phyloP scores from a whole-genome alignment of 2,113 vertebrate species.

The Oxyruncus cristatus region DNA sequence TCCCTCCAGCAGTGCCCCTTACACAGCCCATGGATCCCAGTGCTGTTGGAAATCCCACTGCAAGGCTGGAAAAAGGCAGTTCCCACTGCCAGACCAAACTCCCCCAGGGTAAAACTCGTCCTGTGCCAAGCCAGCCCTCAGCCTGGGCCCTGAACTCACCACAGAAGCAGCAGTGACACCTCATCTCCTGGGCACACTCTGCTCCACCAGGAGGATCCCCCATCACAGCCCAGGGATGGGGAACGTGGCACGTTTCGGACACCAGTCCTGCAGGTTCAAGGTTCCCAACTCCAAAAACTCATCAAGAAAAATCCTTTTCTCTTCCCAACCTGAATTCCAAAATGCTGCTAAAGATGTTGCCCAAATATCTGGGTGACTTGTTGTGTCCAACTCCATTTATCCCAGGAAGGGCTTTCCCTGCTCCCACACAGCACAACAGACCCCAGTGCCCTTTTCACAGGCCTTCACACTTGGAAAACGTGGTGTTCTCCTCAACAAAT shows the following conservation, averaged over 20 bases:
- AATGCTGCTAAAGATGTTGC: background rate
- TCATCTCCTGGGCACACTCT: background rate
- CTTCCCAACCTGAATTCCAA: background rate
- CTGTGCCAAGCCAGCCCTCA: background rate
- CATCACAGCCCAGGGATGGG: background rate
- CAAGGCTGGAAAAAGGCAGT: no score
- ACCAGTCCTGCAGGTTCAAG: background rate
- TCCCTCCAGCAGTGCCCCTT: no score
- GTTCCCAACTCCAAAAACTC: background rate
- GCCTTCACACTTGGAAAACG: background rate
- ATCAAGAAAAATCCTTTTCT: background rate
- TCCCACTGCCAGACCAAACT: no score
- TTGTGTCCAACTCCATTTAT: background rate
- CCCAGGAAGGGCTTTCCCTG: background rate
- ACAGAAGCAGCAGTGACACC: accelerated
- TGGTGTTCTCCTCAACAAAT: background rate
- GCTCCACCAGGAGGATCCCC: background rate
- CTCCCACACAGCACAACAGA: accelerated
- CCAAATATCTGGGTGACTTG: background rate
- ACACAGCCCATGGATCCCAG: no score
- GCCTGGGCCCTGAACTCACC: background rate
- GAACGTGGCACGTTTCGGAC: background rate
- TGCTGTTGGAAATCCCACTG: no score
- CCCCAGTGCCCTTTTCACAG: background rate
- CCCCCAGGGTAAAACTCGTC: background rate